Base-by-base conservation (phyloP, 2,113 vertebrate species). In the Anoura caudifer region DNA sequence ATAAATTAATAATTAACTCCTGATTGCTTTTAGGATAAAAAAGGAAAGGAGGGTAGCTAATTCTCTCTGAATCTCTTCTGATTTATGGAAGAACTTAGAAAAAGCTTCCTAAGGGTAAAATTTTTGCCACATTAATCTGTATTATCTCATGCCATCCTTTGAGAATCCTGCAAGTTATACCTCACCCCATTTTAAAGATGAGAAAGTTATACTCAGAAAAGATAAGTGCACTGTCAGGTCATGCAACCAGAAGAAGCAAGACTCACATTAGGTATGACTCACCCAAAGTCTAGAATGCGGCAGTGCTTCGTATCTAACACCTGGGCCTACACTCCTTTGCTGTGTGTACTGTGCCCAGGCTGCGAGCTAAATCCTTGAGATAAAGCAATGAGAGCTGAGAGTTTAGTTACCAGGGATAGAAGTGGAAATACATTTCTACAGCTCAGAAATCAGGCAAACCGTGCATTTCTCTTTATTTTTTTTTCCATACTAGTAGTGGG, bases 1-100 rank as follows among this genome's bases (percentile, higher is more conserved):
- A 16, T 15, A 96, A 86, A 45, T 82, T 96, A 82, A 83, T 69
- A 38, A 96, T 75, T 93, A 94, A 79, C 17, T 69, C 50, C 17
- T 20, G 61, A 69, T 69, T 79, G 22, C 11, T 95, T 93, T 96
- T 82, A 59, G 61, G 95, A 69, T 84, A 59, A 73, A 75, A 96
- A 67, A 69, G 36, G 26, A 56, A 93, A 26, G 45, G 67, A 90
- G 26, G 11, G 38, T 24, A 90, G 67, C 15, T 13, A 72, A 86
- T 86, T 94, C 38, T 70, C 54, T 82, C 77, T 5, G 15, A 91
- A 54, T 36, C 19, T 90, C n/a, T 83, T 96, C 72, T 93, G 67
- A 87, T 59, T 91, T 79, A 86, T 3, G 75, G 52, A 56, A 19
- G 76, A 95, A 89, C 69, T 87, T 76, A 75, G 59, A 38, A 73